Conservation (phyloP, 2,888 invertebrate genomes). For the Labia minor region DNA sequence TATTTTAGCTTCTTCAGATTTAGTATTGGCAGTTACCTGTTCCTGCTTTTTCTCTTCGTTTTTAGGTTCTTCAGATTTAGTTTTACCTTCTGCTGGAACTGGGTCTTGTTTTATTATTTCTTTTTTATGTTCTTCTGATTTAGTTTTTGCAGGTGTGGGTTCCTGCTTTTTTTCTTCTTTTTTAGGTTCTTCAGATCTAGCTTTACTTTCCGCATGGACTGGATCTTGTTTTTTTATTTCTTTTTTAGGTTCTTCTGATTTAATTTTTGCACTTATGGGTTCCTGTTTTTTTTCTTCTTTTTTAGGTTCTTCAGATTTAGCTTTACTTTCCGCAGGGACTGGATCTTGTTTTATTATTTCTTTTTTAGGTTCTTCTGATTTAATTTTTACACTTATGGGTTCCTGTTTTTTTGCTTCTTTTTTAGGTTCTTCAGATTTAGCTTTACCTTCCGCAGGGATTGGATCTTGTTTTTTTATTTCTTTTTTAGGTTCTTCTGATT, state of each 20-base stretch:
- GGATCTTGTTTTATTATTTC: too few relatives aligned
- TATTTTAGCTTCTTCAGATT: too few relatives aligned
- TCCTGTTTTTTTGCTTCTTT: too few relatives aligned
- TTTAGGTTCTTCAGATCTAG: neutral
- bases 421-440: too few relatives aligned
- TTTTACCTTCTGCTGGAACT: neutral
- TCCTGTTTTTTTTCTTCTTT: neutral
- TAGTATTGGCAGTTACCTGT: neutral
- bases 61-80: neutral
- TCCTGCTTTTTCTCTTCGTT: neutral
- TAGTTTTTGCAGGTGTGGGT: too few relatives aligned
- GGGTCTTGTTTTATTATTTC: neutral
- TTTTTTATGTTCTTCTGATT: neutral
- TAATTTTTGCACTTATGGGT: neutral
- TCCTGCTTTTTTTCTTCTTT: neutral
- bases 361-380: too few relatives aligned
- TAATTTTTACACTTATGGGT: too few relatives aligned
- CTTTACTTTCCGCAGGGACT: too few relatives aligned
- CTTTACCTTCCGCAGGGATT: too few relatives aligned
- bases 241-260: neutral
- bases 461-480: too few relatives aligned
- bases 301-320: neutral
- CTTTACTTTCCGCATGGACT: neutral
- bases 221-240: neutral
- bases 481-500: too few relatives aligned